phyloP scores from a whole-genome alignment of 2,888 invertebrate genomes.

The Urechis unicinctus region DNA sequence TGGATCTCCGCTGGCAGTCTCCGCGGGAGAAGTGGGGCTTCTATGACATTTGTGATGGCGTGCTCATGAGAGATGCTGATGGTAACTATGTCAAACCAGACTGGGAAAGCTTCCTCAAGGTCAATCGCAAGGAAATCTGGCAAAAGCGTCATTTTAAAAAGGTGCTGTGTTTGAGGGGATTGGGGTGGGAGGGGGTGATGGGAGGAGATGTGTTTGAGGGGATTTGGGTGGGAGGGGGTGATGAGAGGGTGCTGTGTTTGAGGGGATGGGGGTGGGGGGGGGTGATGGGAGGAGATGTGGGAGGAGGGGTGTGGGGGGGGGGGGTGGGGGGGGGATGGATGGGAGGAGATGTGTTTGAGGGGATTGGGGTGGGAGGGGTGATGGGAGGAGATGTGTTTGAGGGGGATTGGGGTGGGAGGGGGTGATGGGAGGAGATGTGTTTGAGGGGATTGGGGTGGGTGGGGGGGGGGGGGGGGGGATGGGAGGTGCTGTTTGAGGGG shows the following conservation, averaged over 20 bases:
- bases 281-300: neutral
- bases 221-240: neutral
- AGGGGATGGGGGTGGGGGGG: no score
- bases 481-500: no score
- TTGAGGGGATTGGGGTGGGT: neutral
- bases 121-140: constrained; percentile 42
- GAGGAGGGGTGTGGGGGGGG: no score
- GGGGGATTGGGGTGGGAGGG: no score
- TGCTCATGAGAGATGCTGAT: constrained; percentile 28
- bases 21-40: constrained; percentile 37
- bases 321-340: neutral
- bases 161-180: no score
- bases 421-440: neutral
- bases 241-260: neutral
- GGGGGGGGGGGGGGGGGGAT: neutral
- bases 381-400: neutral
- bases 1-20: constrained; percentile 44
- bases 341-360: neutral
- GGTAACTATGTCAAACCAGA: constrained; percentile 30
- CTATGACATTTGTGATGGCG: constrained; percentile 39
- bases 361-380: neutral
- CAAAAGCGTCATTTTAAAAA: constrained; percentile 32
- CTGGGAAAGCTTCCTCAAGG: constrained; percentile 36
- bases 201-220: neutral
- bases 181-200: neutral